Evolutionary conservation across 2,888 invertebrate genomes (phyloP), one percentile per base, ranked within the genome.

Genomic region (Bhutanitis thaidina): DNA sequence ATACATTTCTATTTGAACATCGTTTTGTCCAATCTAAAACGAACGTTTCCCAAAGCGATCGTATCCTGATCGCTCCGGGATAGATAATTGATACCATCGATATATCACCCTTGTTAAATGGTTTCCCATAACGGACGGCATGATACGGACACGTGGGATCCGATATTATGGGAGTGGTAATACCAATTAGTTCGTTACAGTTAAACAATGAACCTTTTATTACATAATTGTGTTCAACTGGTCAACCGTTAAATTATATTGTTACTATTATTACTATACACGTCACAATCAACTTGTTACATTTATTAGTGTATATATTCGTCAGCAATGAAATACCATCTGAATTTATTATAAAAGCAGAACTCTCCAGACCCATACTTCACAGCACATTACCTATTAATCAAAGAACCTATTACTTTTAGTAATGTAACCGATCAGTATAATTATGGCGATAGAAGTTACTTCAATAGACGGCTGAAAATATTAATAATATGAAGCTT

Each of bases 21-120:
- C 50, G 44, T 34, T 35, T 44, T 49, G 49, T 43, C 37, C 36
- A 69, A 57, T 67, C 71, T 69, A 70, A 71, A 67, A 55, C 57
- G 50, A 54, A 49, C 40, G 37, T 32, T 65, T 27, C 36, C 36
- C 69, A 60, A 71, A 73, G 68, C 61, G 13, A 64, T 65, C 67
- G 49, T 44, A 34, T 50, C 49, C 57, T 56, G 61, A 39, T 66
- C 62, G 60, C 50, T 57, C 52, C 57, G 62, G 62, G 77, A 73
- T 67, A 80, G 80, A 80, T 87, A 87, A 81, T 83, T 80, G 77
- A 64, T 72, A 67, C 56, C 80, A 82, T 83, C 78, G 64, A 64
- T 75, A 71, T 72, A 78, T 74, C 80, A 74, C 86, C 82, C 85
- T 79, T 62, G 82, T 80, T 84, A 82, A 82, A 79, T 68, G 74